phyloP scores from a whole-genome alignment of 2,888 invertebrate species.

The Tiphia femorata region DNA sequence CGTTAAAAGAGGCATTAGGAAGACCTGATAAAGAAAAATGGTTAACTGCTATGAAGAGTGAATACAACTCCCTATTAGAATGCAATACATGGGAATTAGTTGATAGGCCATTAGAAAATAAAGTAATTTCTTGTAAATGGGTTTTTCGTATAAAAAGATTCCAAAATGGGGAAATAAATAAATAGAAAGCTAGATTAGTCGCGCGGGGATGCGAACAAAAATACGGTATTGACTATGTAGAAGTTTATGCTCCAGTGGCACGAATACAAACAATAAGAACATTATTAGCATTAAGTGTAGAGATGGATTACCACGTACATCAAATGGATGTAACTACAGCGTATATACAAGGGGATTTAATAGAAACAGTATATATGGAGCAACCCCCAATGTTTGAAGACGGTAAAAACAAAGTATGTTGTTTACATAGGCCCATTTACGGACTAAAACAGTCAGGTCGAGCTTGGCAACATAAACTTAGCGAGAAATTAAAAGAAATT shows the following conservation, averaged over 20 bases:
- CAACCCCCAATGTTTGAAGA: slow-evolving; percentile 26
- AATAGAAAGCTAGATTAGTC: slow-evolving; percentile 25
- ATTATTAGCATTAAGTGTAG: slow-evolving; percentile 17
- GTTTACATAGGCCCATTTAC: slow-evolving; percentile 27
- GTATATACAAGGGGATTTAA: slow-evolving; percentile 28
- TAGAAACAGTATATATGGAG: slow-evolving; percentile 30
- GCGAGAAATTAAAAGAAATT: slow-evolving; percentile 7
- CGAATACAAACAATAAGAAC: slow-evolving; percentile 22
- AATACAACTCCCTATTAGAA: slow-evolving; percentile 16
- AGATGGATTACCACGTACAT: slow-evolving; percentile 22
- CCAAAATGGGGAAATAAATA: no score
- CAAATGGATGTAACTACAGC: slow-evolving; percentile 29
- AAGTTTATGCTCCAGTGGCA: slow-evolving; percentile 24
- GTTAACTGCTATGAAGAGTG: slow-evolving; percentile 21
- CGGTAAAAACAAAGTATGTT: slow-evolving; percentile 25
- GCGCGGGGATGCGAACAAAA: slow-evolving; percentile 25
- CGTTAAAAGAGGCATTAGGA: slow-evolving; percentile 3
- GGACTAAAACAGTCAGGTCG: slow-evolving; percentile 31
- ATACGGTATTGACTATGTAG: slow-evolving; percentile 18
- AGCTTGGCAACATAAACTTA: slow-evolving; percentile 27
- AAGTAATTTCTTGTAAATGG: no score
- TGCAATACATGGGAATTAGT: slow-evolving; percentile 20
- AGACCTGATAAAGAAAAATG: slow-evolving; percentile 2
- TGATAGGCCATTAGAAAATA: not conserved
- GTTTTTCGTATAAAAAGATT: no score